Percentiles rank a stretch among this genome's conserved stretches.
Conservation (phyloP, 2,888 invertebrate species). For the Dicyrtomina minuta region DNA sequence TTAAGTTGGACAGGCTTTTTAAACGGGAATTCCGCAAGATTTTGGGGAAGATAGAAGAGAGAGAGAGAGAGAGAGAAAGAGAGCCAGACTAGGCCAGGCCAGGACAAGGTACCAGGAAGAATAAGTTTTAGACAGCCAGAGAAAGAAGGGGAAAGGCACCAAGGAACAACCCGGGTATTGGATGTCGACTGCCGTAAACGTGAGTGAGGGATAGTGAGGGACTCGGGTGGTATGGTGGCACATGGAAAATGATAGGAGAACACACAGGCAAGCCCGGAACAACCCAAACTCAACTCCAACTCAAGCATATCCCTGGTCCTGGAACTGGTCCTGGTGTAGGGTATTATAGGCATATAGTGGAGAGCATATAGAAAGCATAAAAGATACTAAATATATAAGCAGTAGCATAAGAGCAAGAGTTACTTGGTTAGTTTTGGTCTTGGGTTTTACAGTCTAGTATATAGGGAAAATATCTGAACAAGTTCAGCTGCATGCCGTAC, state of each 20-base stretch:
- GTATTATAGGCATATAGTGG: too few species aligned
- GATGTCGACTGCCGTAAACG: slow-evolving; percentile 13
- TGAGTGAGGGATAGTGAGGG: slow-evolving; percentile 18
- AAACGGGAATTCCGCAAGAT: slow-evolving; percentile 28
- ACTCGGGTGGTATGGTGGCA: neutral
- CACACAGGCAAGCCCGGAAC: slow-evolving; percentile 1
- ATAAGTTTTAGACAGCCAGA: neutral
- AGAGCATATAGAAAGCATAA: neutral
- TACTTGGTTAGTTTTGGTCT: too few species aligned
- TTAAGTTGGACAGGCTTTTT: slow-evolving; percentile 23
- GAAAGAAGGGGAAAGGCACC: slow-evolving; percentile 23
- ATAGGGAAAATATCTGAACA: too few species aligned
- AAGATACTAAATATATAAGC: too few species aligned
- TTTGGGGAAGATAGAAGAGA: slow-evolving; percentile 21
- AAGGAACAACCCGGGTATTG: slow-evolving; percentile 26
- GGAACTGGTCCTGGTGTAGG: neutral
- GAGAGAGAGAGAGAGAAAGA: slow-evolving; percentile 3
- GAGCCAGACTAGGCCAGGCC: neutral
- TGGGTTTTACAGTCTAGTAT: too few species aligned
- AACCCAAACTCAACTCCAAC: neutral
- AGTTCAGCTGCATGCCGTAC: too few species aligned
- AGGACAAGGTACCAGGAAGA: neutral
- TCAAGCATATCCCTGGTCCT: neutral
- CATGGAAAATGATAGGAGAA: neutral
- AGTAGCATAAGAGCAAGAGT: too few species aligned